Percentiles rank a stretch among this genome's conserved stretches.
These are phyloP conservation scores for Sebastes goodei DNA, from an alignment of 2,797 vertebrate genomes.

Conservation along the genomic window DNA sequence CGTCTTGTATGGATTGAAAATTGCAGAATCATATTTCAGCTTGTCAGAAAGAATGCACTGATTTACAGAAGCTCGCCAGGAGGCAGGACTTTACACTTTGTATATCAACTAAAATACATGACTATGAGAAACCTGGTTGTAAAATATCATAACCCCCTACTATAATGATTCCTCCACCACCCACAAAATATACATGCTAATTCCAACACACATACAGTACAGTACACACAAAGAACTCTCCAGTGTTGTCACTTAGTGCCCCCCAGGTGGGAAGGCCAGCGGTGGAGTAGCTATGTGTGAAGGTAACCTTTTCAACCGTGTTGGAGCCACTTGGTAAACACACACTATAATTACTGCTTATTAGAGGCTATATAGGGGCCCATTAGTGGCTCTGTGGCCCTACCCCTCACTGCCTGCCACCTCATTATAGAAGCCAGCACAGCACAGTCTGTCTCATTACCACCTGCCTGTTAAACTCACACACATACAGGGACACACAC, in stretches of 20 bases:
- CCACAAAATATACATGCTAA: conserved; percentile 7
- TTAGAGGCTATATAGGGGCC: conserved; percentile 75
- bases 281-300: conserved; percentile 67
- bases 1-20: not conserved
- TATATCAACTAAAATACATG: not conserved
- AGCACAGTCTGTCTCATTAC: conserved; percentile 78
- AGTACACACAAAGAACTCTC: conserved; percentile 5
- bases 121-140: not conserved
- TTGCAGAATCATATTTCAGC: not conserved
- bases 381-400: conserved; percentile 72
- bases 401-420: conserved; percentile 67
- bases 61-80: not conserved
- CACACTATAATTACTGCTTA: conserved; percentile 84
- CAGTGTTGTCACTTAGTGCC: conserved; percentile 38
- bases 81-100: not conserved
- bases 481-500: conserved; percentile 39
- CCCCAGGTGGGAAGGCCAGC: conserved; percentile 56
- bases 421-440: conserved; percentile 80
- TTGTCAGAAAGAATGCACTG: not conserved
- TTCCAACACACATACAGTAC: conserved; percentile 16
- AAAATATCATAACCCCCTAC: not conserved
- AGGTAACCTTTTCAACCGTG: conserved; percentile 75
- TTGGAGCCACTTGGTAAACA: conserved; percentile 74
- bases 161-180: not conserved
- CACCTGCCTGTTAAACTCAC: conserved; percentile 83